Evolutionary conservation across 2,113 vertebrate species (phyloP).

Genomic region (Rhinoderma darwinii): DNA sequence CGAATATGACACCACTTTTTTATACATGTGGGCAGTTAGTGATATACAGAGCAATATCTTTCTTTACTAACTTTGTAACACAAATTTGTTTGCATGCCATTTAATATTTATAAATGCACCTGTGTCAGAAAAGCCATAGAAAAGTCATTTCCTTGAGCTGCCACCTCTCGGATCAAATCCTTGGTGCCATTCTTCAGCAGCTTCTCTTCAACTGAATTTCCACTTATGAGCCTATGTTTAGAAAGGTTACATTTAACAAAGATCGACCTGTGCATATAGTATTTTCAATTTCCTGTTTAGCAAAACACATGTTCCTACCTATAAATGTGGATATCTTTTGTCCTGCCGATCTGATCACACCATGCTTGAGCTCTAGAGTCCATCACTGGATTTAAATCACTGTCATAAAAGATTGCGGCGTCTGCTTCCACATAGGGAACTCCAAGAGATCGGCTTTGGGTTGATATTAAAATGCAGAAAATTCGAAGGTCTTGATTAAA

Average conservation of each 20-base stretch:
- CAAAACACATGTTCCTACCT: conserved; percentile 73
- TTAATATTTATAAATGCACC: conserved; percentile 67
- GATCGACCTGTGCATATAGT: background rate
- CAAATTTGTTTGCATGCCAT: background rate
- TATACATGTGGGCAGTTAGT: background rate
- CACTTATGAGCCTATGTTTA: conserved; percentile 83
- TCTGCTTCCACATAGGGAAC: conserved; percentile 87
- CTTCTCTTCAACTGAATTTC: conserved; percentile 93
- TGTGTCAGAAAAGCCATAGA: conserved; percentile 92
- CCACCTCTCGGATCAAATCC: conserved; percentile 92
- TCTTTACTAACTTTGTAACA: background rate
- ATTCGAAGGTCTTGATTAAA: conserved; percentile 88
- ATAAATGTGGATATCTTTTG: conserved; percentile 94
- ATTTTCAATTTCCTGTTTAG: background rate
- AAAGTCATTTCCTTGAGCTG: conserved; percentile 91
- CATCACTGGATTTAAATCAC: conserved; percentile 91
- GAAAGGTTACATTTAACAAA: background rate
- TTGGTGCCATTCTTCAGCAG: conserved; percentile 92
- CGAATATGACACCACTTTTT: no score
- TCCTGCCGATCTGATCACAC: conserved; percentile 91
- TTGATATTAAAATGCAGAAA: conserved; percentile 91
- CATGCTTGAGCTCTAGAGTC: conserved; percentile 90
- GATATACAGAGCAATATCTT: background rate
- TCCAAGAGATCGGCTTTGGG: conserved; percentile 85
- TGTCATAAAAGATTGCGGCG: conserved; percentile 92